A percentile compares a stretch with the other conserved stretches of the same genome.
Conservation (phyloP, 2,888 invertebrate genomes). For the Dasypogon diadema region DNA sequence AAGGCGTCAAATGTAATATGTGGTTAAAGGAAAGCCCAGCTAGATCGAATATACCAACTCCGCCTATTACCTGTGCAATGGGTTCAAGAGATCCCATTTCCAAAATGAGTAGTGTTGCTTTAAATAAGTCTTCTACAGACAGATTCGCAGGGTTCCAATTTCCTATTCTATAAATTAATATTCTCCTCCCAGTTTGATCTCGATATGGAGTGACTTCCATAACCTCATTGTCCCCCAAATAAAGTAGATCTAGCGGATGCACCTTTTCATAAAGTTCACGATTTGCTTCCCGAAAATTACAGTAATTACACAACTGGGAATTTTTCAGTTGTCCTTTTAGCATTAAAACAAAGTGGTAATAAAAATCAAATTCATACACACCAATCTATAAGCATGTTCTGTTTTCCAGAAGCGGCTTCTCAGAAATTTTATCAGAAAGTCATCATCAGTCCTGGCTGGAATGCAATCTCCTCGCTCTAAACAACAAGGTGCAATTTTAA, state of each 20-base stretch:
- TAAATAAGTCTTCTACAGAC: slow-evolving; percentile 78
- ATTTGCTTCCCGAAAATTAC: slow-evolving; percentile 80
- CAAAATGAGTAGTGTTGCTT: slow-evolving; percentile 76
- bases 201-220: slow-evolving; percentile 81
- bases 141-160: slow-evolving; percentile 81
- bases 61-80: slow-evolving; percentile 81
- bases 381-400: slow-evolving; percentile 80
- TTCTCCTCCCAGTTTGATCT: slow-evolving; percentile 79
- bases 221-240: slow-evolving; percentile 77
- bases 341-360: too few relatives aligned
- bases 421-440: slow-evolving; percentile 79
- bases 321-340: too few relatives aligned
- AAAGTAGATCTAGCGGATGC: slow-evolving; percentile 74
- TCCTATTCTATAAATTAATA: slow-evolving; percentile 78
- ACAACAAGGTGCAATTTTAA: not conserved
- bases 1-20: slow-evolving; percentile 80
- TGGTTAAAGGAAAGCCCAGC: slow-evolving; percentile 78
- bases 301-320: slow-evolving; percentile 76
- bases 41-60: slow-evolving; percentile 81
- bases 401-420: slow-evolving; percentile 80
- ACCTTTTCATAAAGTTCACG: slow-evolving; percentile 77
- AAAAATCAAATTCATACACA: too few relatives aligned
- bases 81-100: slow-evolving; percentile 83
- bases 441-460: slow-evolving; percentile 82
- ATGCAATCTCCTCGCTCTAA: slow-evolving; percentile 81